Evolutionary conservation across 1,140 invertebrate genomes (phyloP).

Genomic region (Psilanteris sp.): DNA sequence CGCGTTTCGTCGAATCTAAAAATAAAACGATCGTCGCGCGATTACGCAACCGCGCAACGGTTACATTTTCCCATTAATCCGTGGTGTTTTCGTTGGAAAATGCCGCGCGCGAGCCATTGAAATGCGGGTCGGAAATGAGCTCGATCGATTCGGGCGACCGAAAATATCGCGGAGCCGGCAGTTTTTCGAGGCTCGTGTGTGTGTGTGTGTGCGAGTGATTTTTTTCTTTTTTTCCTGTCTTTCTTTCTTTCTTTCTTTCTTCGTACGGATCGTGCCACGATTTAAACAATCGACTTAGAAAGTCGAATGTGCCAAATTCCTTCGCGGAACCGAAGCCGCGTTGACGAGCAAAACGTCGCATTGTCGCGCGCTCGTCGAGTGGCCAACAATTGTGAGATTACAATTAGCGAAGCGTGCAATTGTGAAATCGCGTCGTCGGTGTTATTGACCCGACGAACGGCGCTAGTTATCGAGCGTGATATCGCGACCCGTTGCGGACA

Average conservation of each 20-base stretch:
- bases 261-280: constrained; percentile 24
- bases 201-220: no score
- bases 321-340: constrained; percentile 30
- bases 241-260: no score
- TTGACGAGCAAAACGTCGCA: constrained; percentile 43
- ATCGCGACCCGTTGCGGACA: constrained; percentile 38
- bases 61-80: no score
- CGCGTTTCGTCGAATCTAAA: no score
- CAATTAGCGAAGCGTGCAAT: constrained; percentile 76
- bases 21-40: no score
- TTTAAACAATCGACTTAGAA: constrained; percentile 52
- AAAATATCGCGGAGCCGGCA: constrained; percentile 23
- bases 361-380: constrained; percentile 40
- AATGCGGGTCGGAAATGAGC: not conserved
- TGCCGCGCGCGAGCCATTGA: not conserved
- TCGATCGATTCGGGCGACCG: not conserved
- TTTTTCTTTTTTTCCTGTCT: not conserved
- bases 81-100: not conserved
- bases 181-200: constrained; percentile 17
- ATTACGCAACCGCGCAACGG: no score
- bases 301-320: constrained; percentile 60
- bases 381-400: constrained; percentile 70
- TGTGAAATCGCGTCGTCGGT: constrained; percentile 74
- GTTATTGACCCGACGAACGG: constrained; percentile 75
- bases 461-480: constrained; percentile 44